Conservation (phyloP, 2,113 vertebrate genomes). For the Bettongia penicillata region DNA sequence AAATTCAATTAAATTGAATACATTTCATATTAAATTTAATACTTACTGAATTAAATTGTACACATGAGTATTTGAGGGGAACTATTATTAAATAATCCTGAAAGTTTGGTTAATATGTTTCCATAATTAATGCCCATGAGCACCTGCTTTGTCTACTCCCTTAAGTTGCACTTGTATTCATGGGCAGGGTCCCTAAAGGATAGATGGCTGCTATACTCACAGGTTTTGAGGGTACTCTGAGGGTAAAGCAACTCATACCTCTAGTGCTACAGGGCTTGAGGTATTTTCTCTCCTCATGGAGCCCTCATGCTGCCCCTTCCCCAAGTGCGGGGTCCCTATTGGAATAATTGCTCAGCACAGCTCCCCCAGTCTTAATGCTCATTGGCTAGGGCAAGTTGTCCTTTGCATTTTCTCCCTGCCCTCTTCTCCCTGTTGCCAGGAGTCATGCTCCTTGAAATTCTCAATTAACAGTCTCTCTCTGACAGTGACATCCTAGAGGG, state of each 20-base stretch:
- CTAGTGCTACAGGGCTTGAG: neutral
- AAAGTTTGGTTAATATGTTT: neutral
- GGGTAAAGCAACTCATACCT: neutral
- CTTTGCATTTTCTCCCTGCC: neutral
- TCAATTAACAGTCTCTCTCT: neutral
- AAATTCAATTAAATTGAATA: neutral
- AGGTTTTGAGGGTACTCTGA: neutral
- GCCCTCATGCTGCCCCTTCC: neutral
- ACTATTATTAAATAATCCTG: neutral
- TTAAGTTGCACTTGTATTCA: neutral
- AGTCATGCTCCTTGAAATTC: neutral
- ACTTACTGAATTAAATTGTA: constrained; percentile 19
- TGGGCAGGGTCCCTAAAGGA: neutral
- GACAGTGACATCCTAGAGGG: neutral
- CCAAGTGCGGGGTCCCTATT: neutral
- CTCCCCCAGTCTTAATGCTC: neutral
- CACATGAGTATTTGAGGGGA: neutral
- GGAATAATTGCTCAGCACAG: neutral
- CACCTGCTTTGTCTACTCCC: neutral
- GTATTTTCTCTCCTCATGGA: neutral
- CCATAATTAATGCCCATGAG: neutral
- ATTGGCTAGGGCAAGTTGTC: neutral
- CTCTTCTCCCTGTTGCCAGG: neutral
- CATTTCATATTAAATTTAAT: neutral
- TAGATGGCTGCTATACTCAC: neutral